Percentiles rank a stretch among this genome's conserved stretches.
Evolutionary conservation across 2,797 vertebrate species (phyloP).

Genomic region (Melanotaenia boesemani): DNA sequence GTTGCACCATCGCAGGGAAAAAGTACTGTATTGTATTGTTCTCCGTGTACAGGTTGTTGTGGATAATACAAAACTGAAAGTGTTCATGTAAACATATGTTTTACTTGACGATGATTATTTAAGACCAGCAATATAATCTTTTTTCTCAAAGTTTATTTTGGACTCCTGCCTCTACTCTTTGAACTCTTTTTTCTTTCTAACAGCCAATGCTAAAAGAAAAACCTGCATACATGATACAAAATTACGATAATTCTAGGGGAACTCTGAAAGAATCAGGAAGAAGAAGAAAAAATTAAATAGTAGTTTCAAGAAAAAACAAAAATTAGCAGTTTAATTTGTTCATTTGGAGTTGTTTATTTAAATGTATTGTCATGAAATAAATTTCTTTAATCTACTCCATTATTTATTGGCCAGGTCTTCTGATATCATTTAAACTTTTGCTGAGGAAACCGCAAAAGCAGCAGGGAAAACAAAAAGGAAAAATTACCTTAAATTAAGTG

Average conservation of each 20-base stretch:
- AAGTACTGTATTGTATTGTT: slow-evolving; percentile 82
- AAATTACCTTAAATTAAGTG: not conserved
- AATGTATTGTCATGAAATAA: not conserved
- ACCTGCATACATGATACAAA: not conserved
- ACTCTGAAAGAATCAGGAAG: not conserved
- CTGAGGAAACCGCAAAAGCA: not conserved
- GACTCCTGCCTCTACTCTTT: slow-evolving; percentile 43
- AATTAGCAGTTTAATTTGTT: not conserved
- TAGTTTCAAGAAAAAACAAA: not conserved
- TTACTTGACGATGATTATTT: slow-evolving; percentile 78
- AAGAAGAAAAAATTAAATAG: not conserved
- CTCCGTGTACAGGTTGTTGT: slow-evolving; percentile 68
- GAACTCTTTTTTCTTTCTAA: not conserved
- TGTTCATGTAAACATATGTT: slow-evolving; percentile 64
- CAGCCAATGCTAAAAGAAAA: not conserved
- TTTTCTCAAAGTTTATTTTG: slow-evolving; percentile 57
- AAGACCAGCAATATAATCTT: slow-evolving; percentile 79
- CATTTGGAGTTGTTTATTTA: not conserved
- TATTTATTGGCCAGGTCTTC: not conserved
- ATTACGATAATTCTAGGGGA: not conserved
- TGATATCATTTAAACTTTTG: not conserved
- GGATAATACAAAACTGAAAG: slow-evolving; percentile 69
- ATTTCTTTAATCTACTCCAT: not conserved
- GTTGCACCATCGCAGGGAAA: slow-evolving; percentile 75
- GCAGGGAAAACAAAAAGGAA: not conserved